Evolutionary conservation across 2,797 vertebrate genomes (phyloP).

Genomic region (Argentina silus): DNA sequence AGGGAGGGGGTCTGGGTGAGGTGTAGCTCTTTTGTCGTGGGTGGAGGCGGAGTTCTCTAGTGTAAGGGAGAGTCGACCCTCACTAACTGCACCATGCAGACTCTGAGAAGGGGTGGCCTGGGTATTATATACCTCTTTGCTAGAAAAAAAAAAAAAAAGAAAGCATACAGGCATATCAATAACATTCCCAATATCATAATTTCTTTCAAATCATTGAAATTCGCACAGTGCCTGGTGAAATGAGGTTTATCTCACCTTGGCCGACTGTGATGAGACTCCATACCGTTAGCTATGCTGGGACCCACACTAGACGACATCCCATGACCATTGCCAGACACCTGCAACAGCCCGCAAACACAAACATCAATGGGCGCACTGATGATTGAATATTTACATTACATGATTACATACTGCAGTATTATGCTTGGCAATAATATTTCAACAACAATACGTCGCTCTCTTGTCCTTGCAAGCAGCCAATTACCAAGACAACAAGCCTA

Average conservation of each 20-base stretch:
- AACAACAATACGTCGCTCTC: too few relatives aligned
- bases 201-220: too few relatives aligned
- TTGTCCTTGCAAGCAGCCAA: background rate
- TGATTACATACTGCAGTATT: too few relatives aligned
- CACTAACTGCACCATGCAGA: constrained; percentile 38
- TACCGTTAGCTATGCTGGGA: constrained; percentile 48
- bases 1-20: constrained; percentile 25
- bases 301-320: constrained; percentile 29
- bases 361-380: background rate
- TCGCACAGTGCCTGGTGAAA: too few relatives aligned
- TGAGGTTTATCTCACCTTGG: constrained; percentile 50
- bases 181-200: background rate
- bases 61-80: constrained; percentile 35
- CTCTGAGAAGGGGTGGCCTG: constrained; percentile 47
- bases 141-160: constrained; percentile 42
- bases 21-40: constrained; percentile 60
- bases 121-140: constrained; percentile 47
- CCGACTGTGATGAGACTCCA: constrained; percentile 36
- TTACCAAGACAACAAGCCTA: too few relatives aligned
- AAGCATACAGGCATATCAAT: background rate
- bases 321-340: constrained; percentile 52
- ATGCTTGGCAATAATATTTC: too few relatives aligned
- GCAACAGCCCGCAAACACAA: constrained; percentile 14
- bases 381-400: background rate
- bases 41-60: constrained; percentile 16